Percentiles rank a stretch among this genome's conserved stretches.
phyloP scores from a whole-genome alignment of 2,888 invertebrate species.

The Nomada ferruginata region DNA sequence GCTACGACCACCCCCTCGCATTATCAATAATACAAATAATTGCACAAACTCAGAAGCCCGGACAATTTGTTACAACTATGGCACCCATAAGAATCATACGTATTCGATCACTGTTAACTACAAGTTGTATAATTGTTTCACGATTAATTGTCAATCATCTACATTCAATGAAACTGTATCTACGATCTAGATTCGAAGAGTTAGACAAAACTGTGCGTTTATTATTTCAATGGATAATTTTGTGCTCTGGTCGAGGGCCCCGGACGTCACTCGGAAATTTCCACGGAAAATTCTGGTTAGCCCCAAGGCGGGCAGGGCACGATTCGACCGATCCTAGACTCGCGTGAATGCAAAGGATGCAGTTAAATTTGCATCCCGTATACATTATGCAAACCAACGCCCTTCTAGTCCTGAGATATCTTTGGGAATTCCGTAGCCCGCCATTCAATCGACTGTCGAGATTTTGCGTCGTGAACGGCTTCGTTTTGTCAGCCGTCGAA shows the following conservation, averaged over 20 bases:
- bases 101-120: too few species aligned
- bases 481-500: conserved; percentile 13
- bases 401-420: conserved; percentile 53
- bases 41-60: too few species aligned
- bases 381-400: conserved; percentile 75
- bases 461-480: conserved; percentile 30
- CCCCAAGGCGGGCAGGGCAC: conserved; percentile 9
- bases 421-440: conserved; percentile 30
- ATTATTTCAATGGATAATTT: too few species aligned
- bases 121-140: too few species aligned
- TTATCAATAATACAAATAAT: too few species aligned
- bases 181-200: too few species aligned
- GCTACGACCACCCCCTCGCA: too few species aligned
- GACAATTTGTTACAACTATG: too few species aligned
- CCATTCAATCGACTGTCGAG: conserved; percentile 17
- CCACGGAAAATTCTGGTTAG: conserved; percentile 58
- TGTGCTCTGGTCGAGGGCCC: conserved; percentile 20
- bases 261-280: conserved; percentile 44
- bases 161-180: too few species aligned
- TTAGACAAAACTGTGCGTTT: too few species aligned
- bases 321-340: conserved; percentile 20
- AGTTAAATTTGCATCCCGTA: conserved; percentile 75
- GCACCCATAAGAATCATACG: too few species aligned
- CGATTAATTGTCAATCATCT: too few species aligned
- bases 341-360: conserved; percentile 21